A percentile compares a stretch with the other conserved stretches of the same genome.
phyloP scores from a whole-genome alignment of 2,797 vertebrate species.

The Lagocephalus sceleratus region DNA sequence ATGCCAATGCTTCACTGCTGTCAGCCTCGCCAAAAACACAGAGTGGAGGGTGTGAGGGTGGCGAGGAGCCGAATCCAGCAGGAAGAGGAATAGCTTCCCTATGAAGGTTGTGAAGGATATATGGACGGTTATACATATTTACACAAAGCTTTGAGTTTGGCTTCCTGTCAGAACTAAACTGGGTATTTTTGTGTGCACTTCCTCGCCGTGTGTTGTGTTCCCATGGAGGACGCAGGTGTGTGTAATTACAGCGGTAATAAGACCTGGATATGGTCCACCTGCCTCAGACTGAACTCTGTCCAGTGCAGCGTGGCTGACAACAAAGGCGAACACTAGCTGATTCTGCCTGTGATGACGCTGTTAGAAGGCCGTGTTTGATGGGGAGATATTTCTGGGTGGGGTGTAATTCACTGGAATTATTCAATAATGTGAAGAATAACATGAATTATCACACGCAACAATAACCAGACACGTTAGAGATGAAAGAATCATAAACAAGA shows the following conservation, averaged over 20 bases:
- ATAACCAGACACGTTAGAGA: conserved; percentile 18
- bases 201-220: conserved; percentile 21
- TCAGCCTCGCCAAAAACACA: conserved; percentile 36
- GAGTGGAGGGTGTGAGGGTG: conserved; percentile 15
- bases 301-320: conserved; percentile 53
- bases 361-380: conserved; percentile 49
- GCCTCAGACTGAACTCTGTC: conserved; percentile 69
- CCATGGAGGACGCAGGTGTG: conserved; percentile 73
- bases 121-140: conserved; percentile 29
- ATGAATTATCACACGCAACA: conserved; percentile 25
- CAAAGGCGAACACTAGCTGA: conserved; percentile 58
- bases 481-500: conserved; percentile 30
- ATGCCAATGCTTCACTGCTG: conserved; percentile 39
- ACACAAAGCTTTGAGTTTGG: conserved; percentile 18
- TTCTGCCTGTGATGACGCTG: conserved; percentile 62
- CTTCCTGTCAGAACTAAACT: conserved; percentile 15
- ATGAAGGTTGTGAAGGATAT: conserved; percentile 20
- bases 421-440: conserved; percentile 52
- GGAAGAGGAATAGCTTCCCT: conserved; percentile 14
- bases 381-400: conserved; percentile 53
- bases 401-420: conserved; percentile 58
- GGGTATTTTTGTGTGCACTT: conserved; percentile 31
- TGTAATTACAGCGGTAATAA: conserved; percentile 80
- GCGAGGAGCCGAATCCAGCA: conserved; percentile 26
- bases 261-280: conserved; percentile 77